Conservation (phyloP, 2,797 vertebrate genomes). For the Sparus aurata region DNA sequence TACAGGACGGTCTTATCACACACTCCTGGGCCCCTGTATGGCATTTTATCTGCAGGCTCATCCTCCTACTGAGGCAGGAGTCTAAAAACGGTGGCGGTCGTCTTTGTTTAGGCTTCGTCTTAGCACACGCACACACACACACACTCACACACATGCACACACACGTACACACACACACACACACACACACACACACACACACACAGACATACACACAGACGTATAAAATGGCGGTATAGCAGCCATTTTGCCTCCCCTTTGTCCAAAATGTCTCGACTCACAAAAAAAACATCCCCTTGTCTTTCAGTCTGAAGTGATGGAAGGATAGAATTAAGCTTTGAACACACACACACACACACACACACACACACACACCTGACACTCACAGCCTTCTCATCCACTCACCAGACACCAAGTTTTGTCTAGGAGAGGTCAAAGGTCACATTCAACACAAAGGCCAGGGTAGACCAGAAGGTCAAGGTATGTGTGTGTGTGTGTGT, state of each 20-base stretch:
- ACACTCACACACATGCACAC: constrained; percentile 9
- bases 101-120: constrained; percentile 61
- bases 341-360: constrained; percentile 27
- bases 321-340: constrained; percentile 31
- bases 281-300: constrained; percentile 17
- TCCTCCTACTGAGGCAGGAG: constrained; percentile 31
- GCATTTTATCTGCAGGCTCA: constrained; percentile 63
- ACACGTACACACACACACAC: constrained; percentile 17
- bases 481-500: constrained; percentile 39
- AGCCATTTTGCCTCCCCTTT: constrained; percentile 33
- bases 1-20: constrained; percentile 52
- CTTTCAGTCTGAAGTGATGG: constrained; percentile 20
- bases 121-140: constrained; percentile 16
- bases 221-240: constrained; percentile 12
- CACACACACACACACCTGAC: constrained; percentile 45
- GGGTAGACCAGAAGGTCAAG: constrained; percentile 37
- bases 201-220: neutral
- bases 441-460: constrained; percentile 43
- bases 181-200: neutral
- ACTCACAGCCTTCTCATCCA: constrained; percentile 20
- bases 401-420: constrained; percentile 37
- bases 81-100: constrained; percentile 39
- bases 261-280: constrained; percentile 28
- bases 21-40: constrained; percentile 39
- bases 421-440: constrained; percentile 67